These are phyloP conservation scores for Pammene fasciana DNA, from an alignment of 2,888 invertebrate genomes.

Conservation along the genomic window DNA sequence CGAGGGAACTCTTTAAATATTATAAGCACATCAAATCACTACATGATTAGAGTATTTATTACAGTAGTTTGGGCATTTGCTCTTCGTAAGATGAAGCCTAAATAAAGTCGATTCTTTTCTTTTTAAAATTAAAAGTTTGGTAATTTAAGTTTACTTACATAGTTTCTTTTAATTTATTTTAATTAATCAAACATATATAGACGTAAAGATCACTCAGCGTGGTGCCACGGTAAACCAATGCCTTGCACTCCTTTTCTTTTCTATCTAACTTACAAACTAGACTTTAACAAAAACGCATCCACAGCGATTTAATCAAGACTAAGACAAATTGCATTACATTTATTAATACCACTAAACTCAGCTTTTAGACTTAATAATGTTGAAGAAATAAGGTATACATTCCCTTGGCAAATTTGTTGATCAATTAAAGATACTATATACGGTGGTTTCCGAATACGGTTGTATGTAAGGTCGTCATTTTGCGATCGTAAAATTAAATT, in stretches of 20 bases:
- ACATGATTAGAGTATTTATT: too few relatives aligned
- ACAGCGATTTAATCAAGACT: background rate
- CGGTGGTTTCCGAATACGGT: constrained; percentile 11
- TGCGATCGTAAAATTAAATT: constrained; percentile 27
- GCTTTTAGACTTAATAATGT: background rate
- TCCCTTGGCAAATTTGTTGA: background rate
- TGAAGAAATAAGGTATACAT: background rate
- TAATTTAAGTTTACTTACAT: too few relatives aligned
- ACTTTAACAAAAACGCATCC: background rate
- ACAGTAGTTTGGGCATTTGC: too few relatives aligned
- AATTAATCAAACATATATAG: too few relatives aligned
- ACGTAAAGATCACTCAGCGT: too few relatives aligned
- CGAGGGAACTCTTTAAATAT: too few relatives aligned
- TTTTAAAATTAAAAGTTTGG: too few relatives aligned
- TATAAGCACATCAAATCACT: too few relatives aligned
- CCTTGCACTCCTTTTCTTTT: background rate
- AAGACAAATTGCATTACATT: constrained; percentile 32
- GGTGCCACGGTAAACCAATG: too few relatives aligned
- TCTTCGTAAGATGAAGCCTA: too few relatives aligned
- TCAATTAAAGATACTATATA: constrained; percentile 29
- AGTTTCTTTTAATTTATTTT: too few relatives aligned
- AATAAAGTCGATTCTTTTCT: too few relatives aligned
- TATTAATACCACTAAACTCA: background rate
- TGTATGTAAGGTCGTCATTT: constrained; percentile 12
- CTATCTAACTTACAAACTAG: constrained; percentile 3